Base-by-base conservation (phyloP, 2,888 invertebrate species). In the Chalcis sispes region DNA sequence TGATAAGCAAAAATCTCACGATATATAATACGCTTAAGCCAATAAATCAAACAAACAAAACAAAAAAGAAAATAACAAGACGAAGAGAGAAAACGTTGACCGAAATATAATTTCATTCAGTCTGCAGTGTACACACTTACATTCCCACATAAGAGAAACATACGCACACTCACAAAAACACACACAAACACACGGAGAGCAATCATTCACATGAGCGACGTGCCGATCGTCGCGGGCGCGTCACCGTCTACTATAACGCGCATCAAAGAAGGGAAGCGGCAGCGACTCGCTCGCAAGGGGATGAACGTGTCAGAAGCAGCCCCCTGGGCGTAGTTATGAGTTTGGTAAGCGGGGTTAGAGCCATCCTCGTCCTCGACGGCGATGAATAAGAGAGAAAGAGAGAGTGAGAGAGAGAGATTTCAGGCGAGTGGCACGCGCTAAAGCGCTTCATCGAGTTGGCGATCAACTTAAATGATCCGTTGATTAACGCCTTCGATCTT, bases 301-400 rank as follows among this genome's bases (percentile, higher is more conserved):
- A 87, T 85, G 85, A 86, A 87, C 84, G 85, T 87, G 87, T 88
- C 87, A 88, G 83, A 83, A 87, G 79, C 87, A 88, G 87, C 85
- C 85, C 85, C 85, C 77, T 80, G 84, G 84, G 85, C 85, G 86
- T 85, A 87, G 87, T 87, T 87, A 87, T 85, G 85, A 86, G 85
- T 85, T 85, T 82, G 82, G 84, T 83, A 82, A 80, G 80, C 81
- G 83, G 42, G 59, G 66, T 27, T 54, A 54, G 58, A 15, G 50
- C 48, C 56, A 3, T 7, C 50, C 40, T 56, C 15, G 25, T 25
- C 58, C 46, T 42, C 25, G 10, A 5, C 0, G 15, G 23, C 25
- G 23, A 15, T n/a, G n/a, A n/a, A n/a, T 3, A 20, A 27, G 54
- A 40, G n/a, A 3, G 2, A 50, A 2, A 8, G 15, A 8, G 46